These are phyloP conservation scores for Propithecus deckenii DNA, from an alignment of 2,797 vertebrate species.

Conservation along the genomic window DNA sequence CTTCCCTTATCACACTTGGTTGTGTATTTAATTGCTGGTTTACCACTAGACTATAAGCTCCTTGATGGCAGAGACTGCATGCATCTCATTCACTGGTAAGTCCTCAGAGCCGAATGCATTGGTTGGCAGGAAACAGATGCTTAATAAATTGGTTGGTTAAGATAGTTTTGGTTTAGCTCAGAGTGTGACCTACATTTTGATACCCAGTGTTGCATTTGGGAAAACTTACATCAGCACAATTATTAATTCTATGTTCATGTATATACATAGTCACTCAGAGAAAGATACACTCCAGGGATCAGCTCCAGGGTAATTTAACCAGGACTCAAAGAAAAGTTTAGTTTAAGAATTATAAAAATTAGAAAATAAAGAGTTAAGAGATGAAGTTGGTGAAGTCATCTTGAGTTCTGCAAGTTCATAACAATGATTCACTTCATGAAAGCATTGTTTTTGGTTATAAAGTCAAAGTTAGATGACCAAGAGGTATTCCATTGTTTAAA, in stretches of 20 bases:
- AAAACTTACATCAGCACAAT: conserved; percentile 1
- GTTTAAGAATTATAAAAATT: not conserved
- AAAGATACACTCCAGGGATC: not conserved
- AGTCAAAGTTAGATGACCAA: conserved; percentile 27
- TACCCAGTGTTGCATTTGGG: not conserved
- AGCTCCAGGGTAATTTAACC: not conserved
- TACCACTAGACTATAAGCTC: not conserved
- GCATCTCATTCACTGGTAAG: not conserved
- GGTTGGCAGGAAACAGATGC: not conserved
- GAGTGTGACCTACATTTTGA: not conserved
- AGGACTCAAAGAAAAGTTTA: conserved; percentile 34
- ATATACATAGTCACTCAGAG: not conserved
- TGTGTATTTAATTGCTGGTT: not conserved
- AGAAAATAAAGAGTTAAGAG: conserved; percentile 37
- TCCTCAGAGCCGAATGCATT: not conserved
- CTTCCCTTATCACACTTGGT: not conserved
- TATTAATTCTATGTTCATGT: not conserved
- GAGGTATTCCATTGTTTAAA: conserved; percentile 55
- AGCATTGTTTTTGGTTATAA: conserved; percentile 41
- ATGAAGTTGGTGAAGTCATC: conserved; percentile 25
- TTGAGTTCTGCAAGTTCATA: conserved; percentile 33
- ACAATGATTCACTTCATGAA: not conserved
- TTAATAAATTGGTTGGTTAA: not conserved
- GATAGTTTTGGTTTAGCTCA: not conserved
- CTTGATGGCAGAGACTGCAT: not conserved